Evolutionary conservation across 35 echinoderm and acorn worm genomes (phyloP), one percentile per base, ranked within the genome.

Genomic region (Lytechinus pictus): DNA sequence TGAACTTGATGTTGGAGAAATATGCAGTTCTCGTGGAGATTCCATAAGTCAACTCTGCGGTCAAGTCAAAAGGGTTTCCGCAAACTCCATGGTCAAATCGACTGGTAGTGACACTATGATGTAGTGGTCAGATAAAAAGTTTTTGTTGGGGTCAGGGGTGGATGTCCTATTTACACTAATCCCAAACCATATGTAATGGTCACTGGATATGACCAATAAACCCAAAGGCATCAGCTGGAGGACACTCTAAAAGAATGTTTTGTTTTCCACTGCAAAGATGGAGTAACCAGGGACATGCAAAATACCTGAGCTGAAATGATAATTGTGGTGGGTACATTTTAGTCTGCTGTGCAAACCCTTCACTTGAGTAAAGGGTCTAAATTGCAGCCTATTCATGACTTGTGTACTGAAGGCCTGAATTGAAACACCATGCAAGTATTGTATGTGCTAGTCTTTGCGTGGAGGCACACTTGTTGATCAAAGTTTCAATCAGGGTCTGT

Each of bases 111-210:
- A 89, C 52, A 89, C 28, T 52, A 89, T 89, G 87, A 89, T 89
- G 87, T 27, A 89, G 87, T 89, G 87, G 87, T 89, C 87, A 53
- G 87, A 51, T 33, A 44, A 57, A 57, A 57, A 57, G 55, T 57
- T 57, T 89, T 89, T 89, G 87, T 89, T 89, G 27, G 87, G 87
- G 87, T 89, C 87, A 89, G 87, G 28, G 87, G 87, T 89, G 87
- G 87, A 89, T 53, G 52, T 12, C 28, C 87, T 53, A 89, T 89
- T 89, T 33, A 89, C 28, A 1, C 87, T 89, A 53, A 89, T 89
- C 86, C 29, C 24, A 27, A 87, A 44, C 29, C 86, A 14, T 87
- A 7, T 87, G 86, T 87, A 87, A 89, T 89, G 87, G 87, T 89
- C 87, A 89, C 28, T 89, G 87, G 87, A 89, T 89, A 53, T 53